A percentile compares a stretch with the other conserved stretches of the same genome.
Evolutionary conservation across 2,888 invertebrate species (phyloP).

Genomic region (Corbicula japonica): DNA sequence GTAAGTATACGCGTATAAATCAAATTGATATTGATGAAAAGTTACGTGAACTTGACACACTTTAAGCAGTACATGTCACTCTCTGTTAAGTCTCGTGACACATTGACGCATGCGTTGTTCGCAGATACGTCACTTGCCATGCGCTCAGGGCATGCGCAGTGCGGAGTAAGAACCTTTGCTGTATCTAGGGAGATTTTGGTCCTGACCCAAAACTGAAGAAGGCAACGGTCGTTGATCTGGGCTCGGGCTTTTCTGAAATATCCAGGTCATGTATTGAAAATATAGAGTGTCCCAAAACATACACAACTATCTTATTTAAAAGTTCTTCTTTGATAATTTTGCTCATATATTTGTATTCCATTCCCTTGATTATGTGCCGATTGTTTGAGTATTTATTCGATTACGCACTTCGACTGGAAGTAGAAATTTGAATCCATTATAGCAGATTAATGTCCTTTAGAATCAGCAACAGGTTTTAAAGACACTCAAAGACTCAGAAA

Average conservation of each 20-base stretch:
- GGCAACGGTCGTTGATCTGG: constrained; percentile 58
- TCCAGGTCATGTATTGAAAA: constrained; percentile 55
- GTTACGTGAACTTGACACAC: too few species aligned
- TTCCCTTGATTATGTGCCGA: constrained; percentile 36
- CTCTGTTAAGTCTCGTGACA: constrained; percentile 11
- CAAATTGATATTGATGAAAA: too few species aligned
- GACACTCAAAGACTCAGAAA: too few species aligned
- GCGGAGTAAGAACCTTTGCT: constrained; percentile 41
- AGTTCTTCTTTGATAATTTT: constrained; percentile 9
- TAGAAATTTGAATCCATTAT: constrained; percentile 46
- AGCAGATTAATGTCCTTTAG: constrained; percentile 9
- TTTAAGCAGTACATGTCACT: too few species aligned
- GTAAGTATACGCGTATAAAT: too few species aligned
- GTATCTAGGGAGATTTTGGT: constrained; percentile 45
- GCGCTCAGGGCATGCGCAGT: constrained; percentile 59
- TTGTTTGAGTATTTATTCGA: constrained; percentile 56
- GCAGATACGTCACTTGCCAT: constrained; percentile 6
- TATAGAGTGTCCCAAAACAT: constrained; percentile 25
- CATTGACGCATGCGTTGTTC: constrained; percentile 15
- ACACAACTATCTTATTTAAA: constrained; percentile 17
- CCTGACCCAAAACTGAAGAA: constrained; percentile 60
- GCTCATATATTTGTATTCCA: constrained; percentile 20
- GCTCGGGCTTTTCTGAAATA: constrained; percentile 62
- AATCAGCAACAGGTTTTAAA: constrained; percentile 42
- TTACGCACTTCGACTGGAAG: constrained; percentile 66